Evolutionary conservation across 2,797 vertebrate species (phyloP).

Genomic region (Gambelia wislizenii): DNA sequence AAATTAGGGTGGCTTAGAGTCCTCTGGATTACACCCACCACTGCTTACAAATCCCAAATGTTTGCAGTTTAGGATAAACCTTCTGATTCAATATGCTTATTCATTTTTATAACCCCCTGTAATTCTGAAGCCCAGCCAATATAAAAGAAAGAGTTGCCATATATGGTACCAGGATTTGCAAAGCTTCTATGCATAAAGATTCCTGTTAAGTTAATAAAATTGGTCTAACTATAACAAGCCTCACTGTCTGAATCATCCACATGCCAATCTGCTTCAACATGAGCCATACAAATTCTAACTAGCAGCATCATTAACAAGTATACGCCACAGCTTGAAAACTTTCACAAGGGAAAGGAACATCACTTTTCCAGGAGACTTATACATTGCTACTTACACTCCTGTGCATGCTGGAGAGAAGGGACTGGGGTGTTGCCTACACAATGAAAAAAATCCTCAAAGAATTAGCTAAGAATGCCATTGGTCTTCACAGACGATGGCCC

Average conservation of each 20-base stretch:
- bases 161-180: background rate
- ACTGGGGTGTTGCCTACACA: too few species aligned
- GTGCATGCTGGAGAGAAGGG: background rate
- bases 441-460: too few species aligned
- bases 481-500: too few species aligned
- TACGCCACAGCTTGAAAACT: background rate
- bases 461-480: too few species aligned
- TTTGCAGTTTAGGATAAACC: constrained; percentile 15
- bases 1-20: background rate
- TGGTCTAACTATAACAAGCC: constrained; percentile 18
- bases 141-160: constrained; percentile 24
- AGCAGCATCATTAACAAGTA: constrained; percentile 1
- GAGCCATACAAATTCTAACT: constrained; percentile 3
- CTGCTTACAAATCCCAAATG: constrained; percentile 20
- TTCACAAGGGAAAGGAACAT: background rate
- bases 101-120: background rate
- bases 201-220: constrained; percentile 27
- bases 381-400: background rate
- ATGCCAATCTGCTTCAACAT: background rate
- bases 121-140: constrained; percentile 29
- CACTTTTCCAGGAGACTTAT: background rate
- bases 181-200: constrained; percentile 12
- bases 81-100: constrained; percentile 17
- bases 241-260: background rate
- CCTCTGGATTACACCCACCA: background rate